Evolutionary conservation across 2,888 invertebrate species (phyloP).

Genomic region (Agrotis exclamationis): DNA sequence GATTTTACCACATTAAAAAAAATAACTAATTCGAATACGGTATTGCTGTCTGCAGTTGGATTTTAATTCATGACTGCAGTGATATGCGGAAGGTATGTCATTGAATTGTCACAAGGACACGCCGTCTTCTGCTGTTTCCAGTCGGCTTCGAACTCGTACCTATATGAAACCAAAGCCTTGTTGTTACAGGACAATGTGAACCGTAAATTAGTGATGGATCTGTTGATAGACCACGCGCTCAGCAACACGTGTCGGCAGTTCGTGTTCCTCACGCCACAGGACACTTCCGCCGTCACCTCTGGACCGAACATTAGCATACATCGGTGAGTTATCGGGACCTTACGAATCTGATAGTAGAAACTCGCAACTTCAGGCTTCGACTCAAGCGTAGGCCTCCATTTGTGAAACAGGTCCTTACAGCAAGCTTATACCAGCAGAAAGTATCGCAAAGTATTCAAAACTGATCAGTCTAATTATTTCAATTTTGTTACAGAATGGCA

Average conservation of each 20-base stretch:
- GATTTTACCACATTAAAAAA: too few species aligned
- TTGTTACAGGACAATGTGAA: constrained; percentile 95
- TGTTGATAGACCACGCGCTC: constrained; percentile 94
- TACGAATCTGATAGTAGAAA: too few species aligned
- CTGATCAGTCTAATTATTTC: background rate
- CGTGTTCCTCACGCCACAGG: constrained; percentile 97
- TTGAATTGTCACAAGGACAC: too few species aligned
- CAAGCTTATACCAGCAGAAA: background rate
- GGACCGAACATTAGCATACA: constrained; percentile 91
- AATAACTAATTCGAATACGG: too few species aligned
- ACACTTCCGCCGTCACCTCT: constrained; percentile 91
- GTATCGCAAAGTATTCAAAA: background rate
- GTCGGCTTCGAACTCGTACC: background rate
- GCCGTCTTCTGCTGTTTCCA: too few species aligned
- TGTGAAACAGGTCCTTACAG: background rate
- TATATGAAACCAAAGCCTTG: background rate
- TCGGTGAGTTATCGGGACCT: constrained; percentile 80
- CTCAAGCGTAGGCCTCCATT: too few species aligned
- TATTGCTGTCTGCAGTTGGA: too few species aligned
- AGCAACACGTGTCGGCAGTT: constrained; percentile 94
- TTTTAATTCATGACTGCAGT: too few species aligned
- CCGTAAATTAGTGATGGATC: constrained; percentile 94
- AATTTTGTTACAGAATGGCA: constrained; percentile 84
- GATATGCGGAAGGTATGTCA: too few species aligned
- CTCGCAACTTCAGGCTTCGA: too few species aligned